phyloP scores from a whole-genome alignment of 1,140 invertebrate genomes.

The Listronotus oregonensis region DNA sequence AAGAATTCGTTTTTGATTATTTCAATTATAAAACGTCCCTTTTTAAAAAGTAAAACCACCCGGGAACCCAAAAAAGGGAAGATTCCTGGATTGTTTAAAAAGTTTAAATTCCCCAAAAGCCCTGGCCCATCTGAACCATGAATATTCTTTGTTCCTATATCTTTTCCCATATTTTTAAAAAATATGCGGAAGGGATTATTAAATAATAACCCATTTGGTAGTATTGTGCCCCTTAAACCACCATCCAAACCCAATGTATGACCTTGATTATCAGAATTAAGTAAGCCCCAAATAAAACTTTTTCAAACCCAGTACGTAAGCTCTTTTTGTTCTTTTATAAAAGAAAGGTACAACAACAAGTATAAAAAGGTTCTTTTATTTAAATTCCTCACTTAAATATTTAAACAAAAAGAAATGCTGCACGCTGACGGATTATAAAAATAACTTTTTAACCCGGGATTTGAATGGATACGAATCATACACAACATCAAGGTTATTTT shows the following conservation, averaged over 20 bases:
- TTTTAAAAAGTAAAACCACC: too few species aligned
- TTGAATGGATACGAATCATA: slow-evolving; percentile 44
- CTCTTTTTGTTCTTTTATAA: slow-evolving; percentile 41
- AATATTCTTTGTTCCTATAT: too few species aligned
- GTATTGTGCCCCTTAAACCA: too few species aligned
- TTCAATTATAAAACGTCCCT: too few species aligned
- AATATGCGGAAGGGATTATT: too few species aligned
- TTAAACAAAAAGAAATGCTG: slow-evolving; percentile 42
- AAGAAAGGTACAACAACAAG: slow-evolving; percentile 41
- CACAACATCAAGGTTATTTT: slow-evolving; percentile 46
- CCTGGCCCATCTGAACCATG: too few species aligned
- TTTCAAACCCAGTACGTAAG: slow-evolving; percentile 35
- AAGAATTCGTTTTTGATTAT: too few species aligned
- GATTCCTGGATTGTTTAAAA: too few species aligned
- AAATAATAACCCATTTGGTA: too few species aligned
- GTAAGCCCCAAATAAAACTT: slow-evolving; percentile 43
- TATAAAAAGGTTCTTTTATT: slow-evolving; percentile 44
- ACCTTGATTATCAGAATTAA: slow-evolving; percentile 45
- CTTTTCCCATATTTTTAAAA: too few species aligned
- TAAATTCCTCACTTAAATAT: slow-evolving; percentile 45
- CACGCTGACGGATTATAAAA: slow-evolving; percentile 43
- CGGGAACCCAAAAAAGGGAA: too few species aligned
- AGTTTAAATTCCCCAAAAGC: too few species aligned
- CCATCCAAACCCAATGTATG: slow-evolving; percentile 23
- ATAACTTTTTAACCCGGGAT: slow-evolving; percentile 42